Percentiles rank a stretch among this genome's conserved stretches.
Conservation (phyloP, 2,113 vertebrate genomes). For the Xiphorhynchus elegans region DNA sequence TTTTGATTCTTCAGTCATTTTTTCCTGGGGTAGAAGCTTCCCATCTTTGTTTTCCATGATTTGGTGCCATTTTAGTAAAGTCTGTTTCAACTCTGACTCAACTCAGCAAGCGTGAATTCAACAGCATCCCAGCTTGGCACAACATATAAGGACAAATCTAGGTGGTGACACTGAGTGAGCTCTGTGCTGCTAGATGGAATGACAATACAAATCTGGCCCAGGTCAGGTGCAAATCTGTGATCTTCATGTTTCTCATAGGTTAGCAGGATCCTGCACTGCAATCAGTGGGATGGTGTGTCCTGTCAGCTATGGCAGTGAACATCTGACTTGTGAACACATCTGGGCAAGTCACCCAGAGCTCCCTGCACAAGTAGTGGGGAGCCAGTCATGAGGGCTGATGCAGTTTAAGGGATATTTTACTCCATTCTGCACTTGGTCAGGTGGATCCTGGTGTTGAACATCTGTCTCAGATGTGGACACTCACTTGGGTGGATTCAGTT, state of each 20-base stretch:
- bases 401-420: background rate
- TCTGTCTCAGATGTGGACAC: background rate
- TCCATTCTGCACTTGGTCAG: background rate
- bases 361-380: background rate
- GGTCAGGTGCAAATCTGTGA: background rate
- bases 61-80: background rate
- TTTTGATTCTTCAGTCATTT: background rate
- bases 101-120: background rate
- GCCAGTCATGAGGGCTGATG: background rate
- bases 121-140: background rate
- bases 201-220: background rate
- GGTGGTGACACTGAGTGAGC: background rate
- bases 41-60: background rate
- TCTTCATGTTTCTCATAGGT: background rate
- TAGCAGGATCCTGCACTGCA: background rate
- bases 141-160: fast-evolving
- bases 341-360: background rate
- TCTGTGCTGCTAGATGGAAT: background rate
- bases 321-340: background rate
- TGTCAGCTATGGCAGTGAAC: fast-evolving
- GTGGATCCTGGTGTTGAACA: background rate
- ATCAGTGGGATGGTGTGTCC: background rate
- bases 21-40: background rate
- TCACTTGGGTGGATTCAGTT: background rate
- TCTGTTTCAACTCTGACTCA: background rate